These are phyloP conservation scores for Poeciliopsis turneri DNA, from an alignment of 2,797 vertebrate genomes.

Conservation along the genomic window DNA sequence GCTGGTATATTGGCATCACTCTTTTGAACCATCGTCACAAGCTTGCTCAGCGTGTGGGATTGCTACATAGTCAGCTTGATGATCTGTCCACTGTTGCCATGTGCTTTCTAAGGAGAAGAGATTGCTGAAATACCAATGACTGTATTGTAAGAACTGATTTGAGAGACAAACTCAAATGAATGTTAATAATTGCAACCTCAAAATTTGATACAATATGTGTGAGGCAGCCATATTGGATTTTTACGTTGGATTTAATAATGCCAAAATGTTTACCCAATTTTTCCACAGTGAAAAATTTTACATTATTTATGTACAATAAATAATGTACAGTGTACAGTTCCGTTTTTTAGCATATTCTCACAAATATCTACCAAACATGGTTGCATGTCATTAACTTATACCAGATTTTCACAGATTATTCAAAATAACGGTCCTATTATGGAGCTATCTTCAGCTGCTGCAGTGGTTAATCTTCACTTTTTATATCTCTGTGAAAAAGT, in stretches of 20 bases:
- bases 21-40: background rate
- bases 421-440: constrained; percentile 1
- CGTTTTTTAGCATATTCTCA: constrained; percentile 2
- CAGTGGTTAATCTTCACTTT: constrained; percentile 25
- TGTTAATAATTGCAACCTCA: background rate
- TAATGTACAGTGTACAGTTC: no score
- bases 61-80: background rate
- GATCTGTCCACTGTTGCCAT: background rate
- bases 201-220: background rate
- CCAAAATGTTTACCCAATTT: background rate
- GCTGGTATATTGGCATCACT: background rate
- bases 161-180: background rate
- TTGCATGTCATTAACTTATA: background rate
- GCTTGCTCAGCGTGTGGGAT: background rate
- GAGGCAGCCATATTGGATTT: background rate
- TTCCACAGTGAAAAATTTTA: background rate
- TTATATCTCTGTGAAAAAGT: constrained; percentile 38
- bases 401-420: constrained; percentile 8
- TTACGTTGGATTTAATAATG: background rate
- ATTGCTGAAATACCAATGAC: background rate
- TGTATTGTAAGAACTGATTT: background rate
- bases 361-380: constrained; percentile 15
- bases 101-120: background rate
- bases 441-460: constrained; percentile 12
- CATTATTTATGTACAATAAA: no score